Percentiles rank a stretch among this genome's conserved stretches.
Evolutionary conservation across 2,888 invertebrate genomes (phyloP).

Genomic region (Masnerella sp.): DNA sequence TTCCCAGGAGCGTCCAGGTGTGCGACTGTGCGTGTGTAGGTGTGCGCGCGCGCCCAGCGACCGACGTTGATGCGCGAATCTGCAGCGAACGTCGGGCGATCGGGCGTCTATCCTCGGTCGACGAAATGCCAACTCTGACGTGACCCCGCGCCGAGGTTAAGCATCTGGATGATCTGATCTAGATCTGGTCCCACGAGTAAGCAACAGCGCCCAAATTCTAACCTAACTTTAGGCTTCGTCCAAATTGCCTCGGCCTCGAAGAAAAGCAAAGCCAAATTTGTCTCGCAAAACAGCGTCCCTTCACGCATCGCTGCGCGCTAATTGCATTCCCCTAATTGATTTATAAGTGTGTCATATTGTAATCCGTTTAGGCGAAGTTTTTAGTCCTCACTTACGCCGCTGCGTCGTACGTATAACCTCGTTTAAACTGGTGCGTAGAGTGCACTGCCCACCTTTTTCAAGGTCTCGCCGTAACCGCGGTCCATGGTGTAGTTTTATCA

Average conservation of each 20-base stretch:
- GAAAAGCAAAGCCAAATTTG: no score
- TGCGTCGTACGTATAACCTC: slow-evolving; percentile 26
- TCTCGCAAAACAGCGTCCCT: no score
- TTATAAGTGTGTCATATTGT: slow-evolving; percentile 48
- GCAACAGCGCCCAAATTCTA: no score
- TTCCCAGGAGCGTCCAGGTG: slow-evolving; percentile 14
- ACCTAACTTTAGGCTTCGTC: no score
- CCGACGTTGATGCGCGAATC: slow-evolving; percentile 34
- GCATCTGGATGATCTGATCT: neutral
- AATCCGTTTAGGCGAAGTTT: slow-evolving; percentile 37
- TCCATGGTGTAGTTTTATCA: no score
- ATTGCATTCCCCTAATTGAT: slow-evolving; percentile 52
- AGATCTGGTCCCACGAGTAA: no score
- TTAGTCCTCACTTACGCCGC: neutral
- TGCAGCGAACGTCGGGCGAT: slow-evolving; percentile 29
- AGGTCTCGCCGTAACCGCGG: no score
- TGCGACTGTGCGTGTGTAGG: no score
- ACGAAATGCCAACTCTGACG: slow-evolving; percentile 17
- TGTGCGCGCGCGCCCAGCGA: slow-evolving; percentile 1
- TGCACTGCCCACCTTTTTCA: no score
- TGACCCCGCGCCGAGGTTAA: slow-evolving; percentile 2
- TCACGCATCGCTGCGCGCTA: slow-evolving; percentile 32
- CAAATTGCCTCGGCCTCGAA: no score
- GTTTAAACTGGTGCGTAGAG: no score
- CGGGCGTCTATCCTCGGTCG: slow-evolving; percentile 37